Conservation (phyloP, 1,140 invertebrate species). For the Maniola jurtina region DNA sequence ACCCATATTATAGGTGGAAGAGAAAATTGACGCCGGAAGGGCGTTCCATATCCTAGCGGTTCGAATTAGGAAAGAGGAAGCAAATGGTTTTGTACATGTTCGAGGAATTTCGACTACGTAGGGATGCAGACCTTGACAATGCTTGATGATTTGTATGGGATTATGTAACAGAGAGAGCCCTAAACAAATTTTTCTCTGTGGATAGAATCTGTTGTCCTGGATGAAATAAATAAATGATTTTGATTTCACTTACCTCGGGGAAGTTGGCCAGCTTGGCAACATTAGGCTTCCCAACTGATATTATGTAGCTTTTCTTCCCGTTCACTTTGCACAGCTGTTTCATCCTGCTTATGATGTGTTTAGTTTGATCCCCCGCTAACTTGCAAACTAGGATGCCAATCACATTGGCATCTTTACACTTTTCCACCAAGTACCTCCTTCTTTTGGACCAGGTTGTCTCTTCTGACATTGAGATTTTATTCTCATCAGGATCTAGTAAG, state of each 20-base stretch:
- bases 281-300: constrained; percentile 95
- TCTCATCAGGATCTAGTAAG: constrained; percentile 65
- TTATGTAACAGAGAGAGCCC: too few species aligned
- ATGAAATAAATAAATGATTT: neutral
- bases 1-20: too few species aligned
- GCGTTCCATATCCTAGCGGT: too few species aligned
- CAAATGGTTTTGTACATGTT: too few species aligned
- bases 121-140: too few species aligned
- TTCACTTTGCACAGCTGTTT: constrained; percentile 85
- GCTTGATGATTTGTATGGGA: too few species aligned
- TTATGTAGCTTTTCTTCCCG: constrained; percentile 93
- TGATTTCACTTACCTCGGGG: constrained; percentile 83
- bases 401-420: constrained; percentile 91
- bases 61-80: too few species aligned
- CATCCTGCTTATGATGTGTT: constrained; percentile 86
- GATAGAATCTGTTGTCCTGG: too few species aligned
- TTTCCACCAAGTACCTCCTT: constrained; percentile 91
- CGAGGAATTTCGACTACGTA: too few species aligned
- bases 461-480: constrained; percentile 59
- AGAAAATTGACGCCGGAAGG: too few species aligned
- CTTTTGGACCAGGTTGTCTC: constrained; percentile 85
- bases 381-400: constrained; percentile 95
- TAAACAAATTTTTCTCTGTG: too few species aligned
- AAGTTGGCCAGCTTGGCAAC: constrained; percentile 96
- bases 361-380: constrained; percentile 89